Evolutionary conservation across 1,140 invertebrate species (phyloP).

Genomic region (Drosophila albomicans): DNA sequence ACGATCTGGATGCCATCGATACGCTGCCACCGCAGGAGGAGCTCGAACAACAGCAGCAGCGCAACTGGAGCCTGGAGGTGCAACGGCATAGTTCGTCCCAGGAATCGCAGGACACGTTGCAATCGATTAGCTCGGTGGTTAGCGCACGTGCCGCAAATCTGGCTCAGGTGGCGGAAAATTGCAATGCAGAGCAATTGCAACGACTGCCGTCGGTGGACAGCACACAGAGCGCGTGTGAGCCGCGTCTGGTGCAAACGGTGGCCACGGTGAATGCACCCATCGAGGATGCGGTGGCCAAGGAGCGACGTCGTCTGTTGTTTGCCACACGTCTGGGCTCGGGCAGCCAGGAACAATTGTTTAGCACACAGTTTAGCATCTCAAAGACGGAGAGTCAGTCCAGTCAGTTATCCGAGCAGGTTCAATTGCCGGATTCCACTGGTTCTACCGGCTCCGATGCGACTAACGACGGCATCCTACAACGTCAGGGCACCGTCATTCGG

Average conservation of each 20-base stretch:
- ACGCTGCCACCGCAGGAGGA: conserved; percentile 72
- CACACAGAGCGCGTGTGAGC: conserved; percentile 71
- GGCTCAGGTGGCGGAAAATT: conserved; percentile 46
- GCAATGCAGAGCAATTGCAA: conserved; percentile 15
- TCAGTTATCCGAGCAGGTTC: conserved; percentile 84
- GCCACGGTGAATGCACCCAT: conserved; percentile 61
- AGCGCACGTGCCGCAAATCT: conserved; percentile 63
- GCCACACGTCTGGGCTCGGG: conserved; percentile 84
- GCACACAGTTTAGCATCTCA: conserved; percentile 85
- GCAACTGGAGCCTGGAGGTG: conserved; percentile 75
- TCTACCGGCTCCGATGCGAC: conserved; percentile 52
- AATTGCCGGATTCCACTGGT: conserved; percentile 50
- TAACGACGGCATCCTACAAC: conserved; percentile 67
- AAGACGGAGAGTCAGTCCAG: conserved; percentile 85
- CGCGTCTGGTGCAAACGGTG: conserved; percentile 67
- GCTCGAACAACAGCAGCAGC: conserved; percentile 31
- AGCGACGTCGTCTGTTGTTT: conserved; percentile 84
- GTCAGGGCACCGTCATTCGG: conserved; percentile 75
- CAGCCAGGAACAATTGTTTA: conserved; percentile 85
- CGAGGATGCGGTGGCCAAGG: conserved; percentile 67
- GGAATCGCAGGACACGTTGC: conserved; percentile 67
- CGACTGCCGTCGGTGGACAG: conserved; percentile 72
- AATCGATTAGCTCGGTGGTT: conserved; percentile 62
- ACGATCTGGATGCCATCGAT: conserved; percentile 80
- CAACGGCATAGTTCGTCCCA: conserved; percentile 63